A percentile compares a stretch with the other conserved stretches of the same genome.
Evolutionary conservation across 2,797 vertebrate species (phyloP).

Genomic region (Malurus leucopterus): DNA sequence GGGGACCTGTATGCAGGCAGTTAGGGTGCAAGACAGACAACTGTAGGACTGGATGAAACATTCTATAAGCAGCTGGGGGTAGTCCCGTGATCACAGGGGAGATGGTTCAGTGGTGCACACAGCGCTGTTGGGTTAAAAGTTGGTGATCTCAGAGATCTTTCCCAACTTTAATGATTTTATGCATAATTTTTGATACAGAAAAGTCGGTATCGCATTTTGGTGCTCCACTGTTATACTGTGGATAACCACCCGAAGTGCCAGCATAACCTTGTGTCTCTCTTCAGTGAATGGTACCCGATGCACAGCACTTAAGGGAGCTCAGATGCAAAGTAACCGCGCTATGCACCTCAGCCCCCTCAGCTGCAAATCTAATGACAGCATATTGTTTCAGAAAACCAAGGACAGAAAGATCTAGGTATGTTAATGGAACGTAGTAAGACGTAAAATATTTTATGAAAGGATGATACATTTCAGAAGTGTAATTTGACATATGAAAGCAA

Average conservation of each 20-base stretch:
- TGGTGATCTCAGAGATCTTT: neutral
- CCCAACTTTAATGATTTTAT: neutral
- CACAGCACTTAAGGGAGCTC: neutral
- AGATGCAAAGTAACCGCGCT: neutral
- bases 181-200: neutral
- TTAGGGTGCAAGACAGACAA: neutral
- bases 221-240: neutral
- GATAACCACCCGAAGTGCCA: neutral
- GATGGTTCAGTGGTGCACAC: neutral
- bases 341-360: neutral
- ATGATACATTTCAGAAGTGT: neutral
- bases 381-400: neutral
- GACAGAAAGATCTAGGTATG: neutral
- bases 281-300: neutral
- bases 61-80: neutral
- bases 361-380: neutral
- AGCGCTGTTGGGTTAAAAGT: neutral
- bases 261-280: neutral
- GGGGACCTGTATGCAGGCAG: neutral
- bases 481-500: neutral
- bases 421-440: accelerated
- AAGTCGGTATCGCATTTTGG: accelerated
- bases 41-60: neutral
- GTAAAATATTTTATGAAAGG: neutral
- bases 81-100: accelerated